Conservation (phyloP, 1,140 invertebrate species). For the Aphelenchoides besseyi region DNA sequence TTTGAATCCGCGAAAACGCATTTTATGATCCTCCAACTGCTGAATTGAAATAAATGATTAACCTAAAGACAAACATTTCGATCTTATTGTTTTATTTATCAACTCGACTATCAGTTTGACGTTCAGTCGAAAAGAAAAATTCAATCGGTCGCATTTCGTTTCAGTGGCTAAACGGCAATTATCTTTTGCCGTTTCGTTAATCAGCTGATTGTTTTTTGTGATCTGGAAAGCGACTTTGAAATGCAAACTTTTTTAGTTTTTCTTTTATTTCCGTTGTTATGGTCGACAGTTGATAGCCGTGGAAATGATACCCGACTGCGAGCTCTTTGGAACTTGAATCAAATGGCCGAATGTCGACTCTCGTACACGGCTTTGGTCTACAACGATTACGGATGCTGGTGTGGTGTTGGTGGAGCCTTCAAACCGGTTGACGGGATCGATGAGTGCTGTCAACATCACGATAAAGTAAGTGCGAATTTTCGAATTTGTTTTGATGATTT, state of each 20-base stretch:
- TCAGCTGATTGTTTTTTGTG: neutral
- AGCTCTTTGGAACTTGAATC: slow-evolving; percentile 27
- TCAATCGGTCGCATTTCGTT: too few species aligned
- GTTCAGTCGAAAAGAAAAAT: too few species aligned
- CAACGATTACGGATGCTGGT: slow-evolving; percentile 33
- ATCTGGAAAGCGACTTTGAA: too few species aligned
- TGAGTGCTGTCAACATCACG: slow-evolving; percentile 25
- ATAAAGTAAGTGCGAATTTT: slow-evolving; percentile 17
- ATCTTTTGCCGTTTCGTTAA: neutral
- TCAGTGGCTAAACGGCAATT: slow-evolving; percentile 15
- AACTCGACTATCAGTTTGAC: too few species aligned
- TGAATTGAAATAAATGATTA: neutral
- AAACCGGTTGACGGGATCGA: slow-evolving; percentile 27
- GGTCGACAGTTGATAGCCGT: too few species aligned
- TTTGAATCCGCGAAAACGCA: too few species aligned
- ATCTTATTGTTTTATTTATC: too few species aligned
- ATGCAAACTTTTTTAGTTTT: neutral
- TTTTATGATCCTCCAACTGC: too few species aligned
- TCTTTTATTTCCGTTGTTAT: neutral
- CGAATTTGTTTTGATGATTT: too few species aligned
- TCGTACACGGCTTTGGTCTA: slow-evolving; percentile 29
- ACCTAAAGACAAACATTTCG: neutral
- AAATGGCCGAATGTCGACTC: slow-evolving; percentile 29
- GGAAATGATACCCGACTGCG: slow-evolving; percentile 1
- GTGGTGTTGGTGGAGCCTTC: slow-evolving; percentile 21